These are phyloP conservation scores for Bradypodion pumilum DNA, from an alignment of 2,797 vertebrate genomes.

Conservation along the genomic window DNA sequence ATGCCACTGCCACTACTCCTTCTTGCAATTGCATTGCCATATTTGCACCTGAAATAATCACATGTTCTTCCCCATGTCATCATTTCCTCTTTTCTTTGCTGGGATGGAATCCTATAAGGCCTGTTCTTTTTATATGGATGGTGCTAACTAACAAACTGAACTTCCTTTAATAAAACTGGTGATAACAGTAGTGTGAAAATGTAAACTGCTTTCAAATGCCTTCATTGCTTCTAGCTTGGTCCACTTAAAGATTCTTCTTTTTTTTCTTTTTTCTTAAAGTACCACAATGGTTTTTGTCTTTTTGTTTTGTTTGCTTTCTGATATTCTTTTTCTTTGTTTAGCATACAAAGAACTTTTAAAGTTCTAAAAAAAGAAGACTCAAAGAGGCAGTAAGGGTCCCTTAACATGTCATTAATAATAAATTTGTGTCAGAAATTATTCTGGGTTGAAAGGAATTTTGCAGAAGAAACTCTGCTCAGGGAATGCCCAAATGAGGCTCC, in stretches of 20 bases:
- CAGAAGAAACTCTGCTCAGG: no score
- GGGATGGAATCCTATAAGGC: not conserved
- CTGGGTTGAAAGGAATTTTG: no score
- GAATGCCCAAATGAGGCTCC: no score
- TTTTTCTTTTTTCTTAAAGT: no score
- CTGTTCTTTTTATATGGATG: not conserved
- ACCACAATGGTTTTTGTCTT: no score
- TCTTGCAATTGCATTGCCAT: not conserved
- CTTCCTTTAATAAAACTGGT: not conserved
- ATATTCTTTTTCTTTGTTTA: slow-evolving; percentile 18
- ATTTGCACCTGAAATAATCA: not conserved
- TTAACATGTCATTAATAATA: slow-evolving; percentile 49
- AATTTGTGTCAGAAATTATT: no score
- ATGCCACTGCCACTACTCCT: not conserved
- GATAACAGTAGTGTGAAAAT: slow-evolving; percentile 20
- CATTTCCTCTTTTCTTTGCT: not conserved
- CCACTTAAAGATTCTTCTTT: slow-evolving; percentile 24
- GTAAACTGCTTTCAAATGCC: not conserved
- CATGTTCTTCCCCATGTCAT: not conserved
- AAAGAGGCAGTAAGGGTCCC: not conserved
- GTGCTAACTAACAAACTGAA: not conserved
- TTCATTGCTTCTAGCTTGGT: slow-evolving; percentile 17
- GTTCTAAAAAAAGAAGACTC: slow-evolving; percentile 39
- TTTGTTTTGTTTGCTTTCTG: no score
- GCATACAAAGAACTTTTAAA: not conserved